phyloP scores from a whole-genome alignment of 2,797 vertebrate species.

The Aulostomus chinensis region DNA sequence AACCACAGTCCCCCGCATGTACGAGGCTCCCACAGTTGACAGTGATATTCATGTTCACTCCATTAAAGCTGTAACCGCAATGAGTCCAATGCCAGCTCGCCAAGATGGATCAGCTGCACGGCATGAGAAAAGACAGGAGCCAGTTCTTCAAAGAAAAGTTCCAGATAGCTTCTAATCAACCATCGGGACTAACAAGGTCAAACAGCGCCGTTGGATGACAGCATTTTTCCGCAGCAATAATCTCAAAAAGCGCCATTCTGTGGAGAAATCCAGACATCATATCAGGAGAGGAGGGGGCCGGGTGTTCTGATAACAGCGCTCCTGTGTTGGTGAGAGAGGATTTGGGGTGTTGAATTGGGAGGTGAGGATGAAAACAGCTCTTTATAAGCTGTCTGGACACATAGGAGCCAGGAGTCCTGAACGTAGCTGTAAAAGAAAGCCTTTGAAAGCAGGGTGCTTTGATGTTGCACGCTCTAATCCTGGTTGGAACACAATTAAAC shows the following conservation, averaged over 20 bases:
- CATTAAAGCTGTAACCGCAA: slow-evolving; percentile 66
- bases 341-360: slow-evolving; percentile 82
- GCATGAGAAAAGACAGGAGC: slow-evolving; percentile 67
- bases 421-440: slow-evolving; percentile 83
- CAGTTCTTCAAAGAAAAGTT: slow-evolving; percentile 64
- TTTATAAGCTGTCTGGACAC: slow-evolving; percentile 87
- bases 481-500: slow-evolving; percentile 60
- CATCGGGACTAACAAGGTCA: slow-evolving; percentile 70
- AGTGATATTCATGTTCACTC: slow-evolving; percentile 74
- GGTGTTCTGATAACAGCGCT: slow-evolving; percentile 84
- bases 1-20: slow-evolving; percentile 57
- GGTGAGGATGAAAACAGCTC: slow-evolving; percentile 88
- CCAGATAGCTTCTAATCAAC: slow-evolving; percentile 68
- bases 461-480: slow-evolving; percentile 81
- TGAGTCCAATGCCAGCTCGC: slow-evolving; percentile 68
- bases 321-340: slow-evolving; percentile 83
- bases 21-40: slow-evolving; percentile 62
- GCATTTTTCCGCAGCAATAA: slow-evolving; percentile 76
- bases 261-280: slow-evolving; percentile 89
- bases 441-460: slow-evolving; percentile 83
- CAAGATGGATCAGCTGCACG: slow-evolving; percentile 72
- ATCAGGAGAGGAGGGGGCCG: slow-evolving; percentile 71
- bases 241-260: slow-evolving; percentile 80
- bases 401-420: slow-evolving; percentile 81
- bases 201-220: slow-evolving; percentile 74